These are phyloP conservation scores for Threskiornis aethiopicus DNA, from an alignment of 2,797 vertebrate species.

Conservation along the genomic window DNA sequence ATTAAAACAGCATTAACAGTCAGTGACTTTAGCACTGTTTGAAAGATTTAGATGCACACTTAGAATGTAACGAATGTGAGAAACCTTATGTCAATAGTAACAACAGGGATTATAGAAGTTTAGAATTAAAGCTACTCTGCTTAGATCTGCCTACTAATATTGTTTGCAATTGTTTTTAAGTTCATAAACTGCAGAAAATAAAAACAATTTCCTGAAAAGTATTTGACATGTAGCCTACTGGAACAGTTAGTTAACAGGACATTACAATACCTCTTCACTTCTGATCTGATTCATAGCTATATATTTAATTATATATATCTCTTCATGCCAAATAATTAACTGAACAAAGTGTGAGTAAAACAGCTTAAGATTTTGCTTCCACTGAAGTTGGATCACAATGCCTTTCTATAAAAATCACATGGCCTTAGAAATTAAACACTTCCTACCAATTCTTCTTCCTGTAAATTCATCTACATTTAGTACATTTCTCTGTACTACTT, in stretches of 20 bases:
- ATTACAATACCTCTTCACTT: not conserved
- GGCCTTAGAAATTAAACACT: not conserved
- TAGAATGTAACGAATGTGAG: not conserved
- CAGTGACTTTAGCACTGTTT: not conserved
- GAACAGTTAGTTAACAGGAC: not conserved
- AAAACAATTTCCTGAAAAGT: not conserved
- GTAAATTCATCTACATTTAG: not conserved
- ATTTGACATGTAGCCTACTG: not conserved
- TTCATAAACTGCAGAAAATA: not conserved
- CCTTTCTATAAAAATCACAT: not conserved
- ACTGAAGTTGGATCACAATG: not conserved
- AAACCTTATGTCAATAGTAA: not conserved
- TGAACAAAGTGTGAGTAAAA: not conserved
- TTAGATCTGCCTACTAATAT: not conserved
- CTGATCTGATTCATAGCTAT: not conserved
- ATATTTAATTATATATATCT: not conserved
- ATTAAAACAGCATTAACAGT: not conserved
- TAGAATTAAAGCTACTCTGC: not conserved
- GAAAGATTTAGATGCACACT: not conserved
- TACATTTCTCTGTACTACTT: not conserved
- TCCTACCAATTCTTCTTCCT: not conserved
- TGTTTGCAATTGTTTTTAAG: not conserved
- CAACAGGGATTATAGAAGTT: not conserved
- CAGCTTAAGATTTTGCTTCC: not conserved
- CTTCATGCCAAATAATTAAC: not conserved